Evolutionary conservation across 1,140 invertebrate species (phyloP), one percentile per base, ranked within the genome.

Genomic region (Philaenus spumarius): DNA sequence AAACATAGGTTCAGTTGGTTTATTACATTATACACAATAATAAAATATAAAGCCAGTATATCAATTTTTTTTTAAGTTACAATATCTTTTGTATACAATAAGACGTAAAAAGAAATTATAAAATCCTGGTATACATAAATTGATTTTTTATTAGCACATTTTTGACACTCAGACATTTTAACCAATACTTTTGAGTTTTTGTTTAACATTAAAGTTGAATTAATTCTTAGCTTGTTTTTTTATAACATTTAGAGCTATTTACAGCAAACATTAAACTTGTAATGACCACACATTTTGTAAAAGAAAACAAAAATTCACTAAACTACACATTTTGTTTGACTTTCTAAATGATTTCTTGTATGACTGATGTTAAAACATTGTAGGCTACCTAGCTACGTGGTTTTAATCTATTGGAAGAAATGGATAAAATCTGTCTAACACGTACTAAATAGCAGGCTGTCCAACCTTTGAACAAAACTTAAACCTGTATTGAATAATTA

Each of bases 41-140:
- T 53, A 53, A 53, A 53, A 53, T 53, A 53, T 53, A 53, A 53
- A 53, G 50, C 50, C 50, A 53, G 50, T 53, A 39, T 53, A 53
- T 53, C 50, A 53, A 53, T 37, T 17, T 53, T 50, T 53, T 46
- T 46, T 22, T 35, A 51, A 34, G 35, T 53, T 53, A 53, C 30
- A 20, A 14, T 53, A 15, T 15, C 24, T 30, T 22, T 53, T 53
- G 50, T 53, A 53, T 53, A 53, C 50, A 53, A 53, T 39, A 35
- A 53, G 30, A 39, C 37, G n/a, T 51, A 35, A 51, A 35, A 51
- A 12, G n/a, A 46, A 46, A 17, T 23, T 19, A 17, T 30, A 30
- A 30, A 30, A 30, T 30, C 26, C 26, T 30, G 26, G 26, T 30
- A 30, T 30, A 30, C 26, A 4, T 30, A 30, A 30, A 30, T 30